These are phyloP conservation scores for Proterorhinus semilunaris DNA, from an alignment of 2,113 vertebrate species.

Conservation along the genomic window DNA sequence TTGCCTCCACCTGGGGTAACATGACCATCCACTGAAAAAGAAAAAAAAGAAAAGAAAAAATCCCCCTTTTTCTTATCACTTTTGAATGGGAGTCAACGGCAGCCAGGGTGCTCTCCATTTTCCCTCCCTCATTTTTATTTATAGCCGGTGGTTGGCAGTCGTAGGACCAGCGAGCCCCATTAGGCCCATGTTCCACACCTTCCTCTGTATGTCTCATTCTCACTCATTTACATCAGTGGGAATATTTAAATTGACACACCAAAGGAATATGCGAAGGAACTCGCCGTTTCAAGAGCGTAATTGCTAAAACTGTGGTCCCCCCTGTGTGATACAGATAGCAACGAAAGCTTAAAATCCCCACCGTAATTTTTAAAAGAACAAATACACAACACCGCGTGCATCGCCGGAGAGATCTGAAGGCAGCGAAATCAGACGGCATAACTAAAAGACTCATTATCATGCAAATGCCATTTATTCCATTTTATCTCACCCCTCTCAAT, in stretches of 20 bases:
- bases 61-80: not conserved
- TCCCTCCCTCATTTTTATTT: not conserved
- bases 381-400: constrained; percentile 54
- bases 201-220: constrained; percentile 44
- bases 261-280: constrained; percentile 22
- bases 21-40: not conserved
- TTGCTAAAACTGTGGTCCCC: constrained; percentile 27
- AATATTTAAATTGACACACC: constrained; percentile 14
- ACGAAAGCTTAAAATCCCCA: constrained; percentile 47
- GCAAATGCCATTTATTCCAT: constrained; percentile 73
- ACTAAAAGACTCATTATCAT: constrained; percentile 75
- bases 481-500: constrained; percentile 70
- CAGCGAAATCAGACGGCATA: constrained; percentile 64
- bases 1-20: constrained; percentile 9
- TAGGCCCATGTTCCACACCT: constrained; percentile 55
- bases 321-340: constrained; percentile 40
- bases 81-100: constrained; percentile 29
- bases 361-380: constrained; percentile 62
- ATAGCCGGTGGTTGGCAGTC: constrained; percentile 50
- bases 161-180: constrained; percentile 66
- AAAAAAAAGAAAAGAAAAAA: constrained; percentile 5
- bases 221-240: constrained; percentile 21
- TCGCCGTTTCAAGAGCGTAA: constrained; percentile 14
- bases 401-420: constrained; percentile 63
- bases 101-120: constrained; percentile 27